Conservation (phyloP, 2,888 invertebrate species). For the Ophion ellenae region DNA sequence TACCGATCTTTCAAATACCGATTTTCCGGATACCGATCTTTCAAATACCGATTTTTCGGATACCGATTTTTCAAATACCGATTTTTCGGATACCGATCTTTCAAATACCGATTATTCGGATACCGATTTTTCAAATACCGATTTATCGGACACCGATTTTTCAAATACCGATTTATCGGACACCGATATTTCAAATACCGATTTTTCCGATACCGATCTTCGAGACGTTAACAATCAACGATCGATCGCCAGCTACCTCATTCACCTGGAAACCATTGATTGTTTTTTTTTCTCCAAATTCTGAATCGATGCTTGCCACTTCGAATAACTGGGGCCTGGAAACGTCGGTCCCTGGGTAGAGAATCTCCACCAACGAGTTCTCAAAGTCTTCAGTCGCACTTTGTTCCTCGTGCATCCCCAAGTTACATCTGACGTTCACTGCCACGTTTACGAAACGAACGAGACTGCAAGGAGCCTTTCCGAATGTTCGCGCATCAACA, state of each 20-base stretch:
- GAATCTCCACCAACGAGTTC: constrained; percentile 12
- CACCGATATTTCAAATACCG: too few species aligned
- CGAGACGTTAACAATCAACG: not conserved
- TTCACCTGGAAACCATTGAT: not conserved
- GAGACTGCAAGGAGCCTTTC: constrained; percentile 27
- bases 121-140: too few species aligned
- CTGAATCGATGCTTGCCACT: not conserved
- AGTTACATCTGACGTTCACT: constrained; percentile 24
- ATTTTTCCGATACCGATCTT: too few species aligned
- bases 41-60: too few species aligned
- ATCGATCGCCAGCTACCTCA: not conserved
- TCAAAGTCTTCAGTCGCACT: not conserved
- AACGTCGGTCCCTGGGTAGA: constrained; percentile 20
- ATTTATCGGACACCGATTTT: too few species aligned
- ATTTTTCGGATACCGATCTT: too few species aligned
- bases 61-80: too few species aligned
- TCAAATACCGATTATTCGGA: too few species aligned
- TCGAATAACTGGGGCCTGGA: not conserved
- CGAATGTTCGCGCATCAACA: constrained; percentile 16
- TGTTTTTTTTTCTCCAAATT: not conserved
- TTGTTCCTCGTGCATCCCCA: constrained; percentile 10
- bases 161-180: too few species aligned
- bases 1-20: too few species aligned
- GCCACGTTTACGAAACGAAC: constrained; percentile 23
- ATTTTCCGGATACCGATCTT: too few species aligned